These are phyloP conservation scores for Entomyzon cyanotis DNA, from an alignment of 2,113 vertebrate genomes.

Conservation along the genomic window DNA sequence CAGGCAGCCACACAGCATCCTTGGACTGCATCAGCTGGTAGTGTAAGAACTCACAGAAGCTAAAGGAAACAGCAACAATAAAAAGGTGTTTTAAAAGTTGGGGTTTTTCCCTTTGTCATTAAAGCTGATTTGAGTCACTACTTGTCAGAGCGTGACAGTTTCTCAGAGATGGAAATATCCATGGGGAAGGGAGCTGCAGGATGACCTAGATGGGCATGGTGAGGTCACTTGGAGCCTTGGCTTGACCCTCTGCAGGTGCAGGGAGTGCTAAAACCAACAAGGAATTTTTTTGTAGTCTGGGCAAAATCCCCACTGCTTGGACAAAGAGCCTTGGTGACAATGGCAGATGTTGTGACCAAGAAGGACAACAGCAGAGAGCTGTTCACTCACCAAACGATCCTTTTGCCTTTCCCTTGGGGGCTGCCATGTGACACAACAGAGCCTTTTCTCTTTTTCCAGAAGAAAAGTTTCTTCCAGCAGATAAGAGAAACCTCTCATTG, in stretches of 20 bases:
- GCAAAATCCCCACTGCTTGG: background rate
- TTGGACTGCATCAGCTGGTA: background rate
- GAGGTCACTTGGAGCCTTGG: background rate
- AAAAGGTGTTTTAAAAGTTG: background rate
- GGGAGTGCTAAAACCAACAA: background rate
- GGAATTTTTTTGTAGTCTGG: background rate
- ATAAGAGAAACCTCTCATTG: background rate
- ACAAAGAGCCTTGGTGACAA: background rate
- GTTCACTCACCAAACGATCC: background rate
- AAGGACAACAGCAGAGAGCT: background rate
- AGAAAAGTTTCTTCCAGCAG: background rate
- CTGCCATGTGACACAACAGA: background rate
- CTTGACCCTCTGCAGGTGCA: background rate
- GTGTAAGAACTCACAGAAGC: background rate
- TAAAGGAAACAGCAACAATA: background rate
- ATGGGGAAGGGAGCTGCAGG: background rate
- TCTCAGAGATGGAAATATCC: background rate
- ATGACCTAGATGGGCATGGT: background rate
- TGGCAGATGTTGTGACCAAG: background rate
- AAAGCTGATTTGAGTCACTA: background rate
- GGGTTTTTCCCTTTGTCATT: background rate
- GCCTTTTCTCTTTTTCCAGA: background rate
- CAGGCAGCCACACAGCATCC: background rate
- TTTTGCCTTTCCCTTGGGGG: background rate
- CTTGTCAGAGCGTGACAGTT: background rate